A percentile compares a stretch with the other conserved stretches of the same genome.
These are phyloP conservation scores for Mactromeris polynyma DNA, from an alignment of 2,888 invertebrate species.

Conservation along the genomic window DNA sequence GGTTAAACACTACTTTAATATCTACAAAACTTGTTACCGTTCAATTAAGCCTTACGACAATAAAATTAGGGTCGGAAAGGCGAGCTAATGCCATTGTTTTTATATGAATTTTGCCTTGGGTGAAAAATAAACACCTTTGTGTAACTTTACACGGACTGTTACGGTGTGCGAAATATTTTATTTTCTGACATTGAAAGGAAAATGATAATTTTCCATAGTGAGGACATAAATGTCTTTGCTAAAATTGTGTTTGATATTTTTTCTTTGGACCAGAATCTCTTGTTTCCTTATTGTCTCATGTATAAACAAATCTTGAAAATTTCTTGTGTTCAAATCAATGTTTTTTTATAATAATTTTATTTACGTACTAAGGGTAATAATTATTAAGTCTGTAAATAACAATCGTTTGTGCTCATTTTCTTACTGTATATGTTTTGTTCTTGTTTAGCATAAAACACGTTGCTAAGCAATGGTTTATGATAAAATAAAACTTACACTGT, in stretches of 20 bases:
- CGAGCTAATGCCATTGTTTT: slow-evolving; percentile 40
- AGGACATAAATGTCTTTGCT: neutral
- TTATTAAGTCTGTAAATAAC: neutral
- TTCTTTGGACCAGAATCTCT: slow-evolving; percentile 11
- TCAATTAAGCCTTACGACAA: slow-evolving; percentile 39
- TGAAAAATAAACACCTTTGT: slow-evolving; percentile 13
- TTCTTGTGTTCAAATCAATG: slow-evolving; percentile 15
- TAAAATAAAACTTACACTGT: slow-evolving; percentile 1
- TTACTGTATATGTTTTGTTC: neutral
- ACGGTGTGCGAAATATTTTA: neutral
- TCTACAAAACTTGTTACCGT: slow-evolving; percentile 35
- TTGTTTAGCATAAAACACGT: neutral
- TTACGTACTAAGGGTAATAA: neutral
- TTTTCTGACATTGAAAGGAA: neutral
- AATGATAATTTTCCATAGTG: neutral
- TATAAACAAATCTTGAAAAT: neutral
- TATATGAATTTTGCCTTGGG: slow-evolving; percentile 26
- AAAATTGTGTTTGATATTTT: neutral
- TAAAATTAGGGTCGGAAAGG: slow-evolving; percentile 39
- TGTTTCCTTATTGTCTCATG: neutral
- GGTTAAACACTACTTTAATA: slow-evolving; percentile 43
- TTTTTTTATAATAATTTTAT: slow-evolving; percentile 14
- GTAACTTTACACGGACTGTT: neutral
- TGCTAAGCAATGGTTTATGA: neutral
- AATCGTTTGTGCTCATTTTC: slow-evolving; percentile 13